Conservation (phyloP, 1,140 invertebrate species). For the Neuroterus valhalla region DNA sequence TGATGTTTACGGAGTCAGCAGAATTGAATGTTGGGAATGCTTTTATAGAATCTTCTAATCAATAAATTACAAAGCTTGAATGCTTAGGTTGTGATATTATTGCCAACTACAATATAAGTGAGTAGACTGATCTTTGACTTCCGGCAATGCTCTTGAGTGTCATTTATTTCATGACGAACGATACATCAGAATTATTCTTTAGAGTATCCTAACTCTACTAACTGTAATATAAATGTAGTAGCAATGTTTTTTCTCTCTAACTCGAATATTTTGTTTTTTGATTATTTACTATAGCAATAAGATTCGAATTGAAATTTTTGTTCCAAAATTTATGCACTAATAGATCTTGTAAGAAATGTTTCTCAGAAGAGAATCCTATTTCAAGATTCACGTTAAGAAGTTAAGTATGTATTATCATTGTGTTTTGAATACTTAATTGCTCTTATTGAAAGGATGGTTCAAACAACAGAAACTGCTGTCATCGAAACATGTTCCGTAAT, state of each 20-base stretch:
- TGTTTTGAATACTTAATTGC: no score
- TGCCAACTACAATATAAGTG: neutral
- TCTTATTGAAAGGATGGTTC: no score
- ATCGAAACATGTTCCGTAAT: no score
- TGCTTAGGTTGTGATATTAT: neutral
- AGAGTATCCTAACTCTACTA: neutral
- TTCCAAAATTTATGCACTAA: no score
- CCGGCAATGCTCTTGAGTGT: constrained; percentile 19
- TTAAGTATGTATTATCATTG: no score
- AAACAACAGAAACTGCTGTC: no score
- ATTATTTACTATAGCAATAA: neutral
- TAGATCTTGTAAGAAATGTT: no score
- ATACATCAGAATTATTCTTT: neutral
- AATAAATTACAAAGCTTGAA: neutral
- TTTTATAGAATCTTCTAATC: neutral
- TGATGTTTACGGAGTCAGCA: neutral
- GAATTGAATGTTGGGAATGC: neutral
- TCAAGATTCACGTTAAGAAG: no score
- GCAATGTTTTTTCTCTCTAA: neutral
- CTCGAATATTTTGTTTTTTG: neutral
- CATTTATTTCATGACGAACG: constrained; percentile 14
- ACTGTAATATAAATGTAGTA: neutral
- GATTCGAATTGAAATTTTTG: no score
- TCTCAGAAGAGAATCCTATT: no score
- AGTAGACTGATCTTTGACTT: constrained; percentile 23